phyloP scores from a whole-genome alignment of 2,888 invertebrate genomes.

The Nycteola revayana region DNA sequence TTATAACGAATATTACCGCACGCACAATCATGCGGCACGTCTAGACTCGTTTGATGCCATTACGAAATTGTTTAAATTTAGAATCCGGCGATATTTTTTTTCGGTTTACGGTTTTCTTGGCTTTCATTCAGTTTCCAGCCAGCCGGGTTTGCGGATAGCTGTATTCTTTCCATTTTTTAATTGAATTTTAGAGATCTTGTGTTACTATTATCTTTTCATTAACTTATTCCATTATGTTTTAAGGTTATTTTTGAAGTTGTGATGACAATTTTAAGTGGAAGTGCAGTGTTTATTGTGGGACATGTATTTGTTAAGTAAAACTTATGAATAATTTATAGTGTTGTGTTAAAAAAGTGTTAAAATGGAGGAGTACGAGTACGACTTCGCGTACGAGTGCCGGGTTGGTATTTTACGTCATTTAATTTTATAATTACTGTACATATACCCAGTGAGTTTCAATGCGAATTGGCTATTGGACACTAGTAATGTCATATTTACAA shows the following conservation, averaged over 20 bases:
- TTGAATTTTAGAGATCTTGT: constrained; percentile 6
- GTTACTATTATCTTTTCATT: constrained; percentile 1
- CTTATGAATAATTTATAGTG: constrained; percentile 37
- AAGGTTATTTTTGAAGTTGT: constrained; percentile 39
- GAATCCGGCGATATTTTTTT: constrained; percentile 58
- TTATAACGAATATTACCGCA: constrained; percentile 37
- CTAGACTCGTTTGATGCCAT: constrained; percentile 56
- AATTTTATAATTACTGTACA: no score
- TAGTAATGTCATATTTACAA: no score
- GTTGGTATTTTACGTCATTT: constrained; percentile 77
- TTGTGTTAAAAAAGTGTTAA: constrained; percentile 38
- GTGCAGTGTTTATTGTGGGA: constrained; percentile 35
- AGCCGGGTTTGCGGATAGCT: constrained; percentile 46
- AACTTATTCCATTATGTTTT: constrained; percentile 19
- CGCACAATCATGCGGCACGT: constrained; percentile 42
- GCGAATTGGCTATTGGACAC: no score
- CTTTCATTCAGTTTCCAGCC: constrained; percentile 74
- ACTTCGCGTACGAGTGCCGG: constrained; percentile 86
- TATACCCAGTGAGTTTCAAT: no score
- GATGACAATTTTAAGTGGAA: constrained; percentile 31
- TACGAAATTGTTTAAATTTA: constrained; percentile 76
- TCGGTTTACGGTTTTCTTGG: constrained; percentile 63
- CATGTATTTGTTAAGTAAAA: constrained; percentile 52
- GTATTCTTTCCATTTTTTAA: constrained; percentile 39
- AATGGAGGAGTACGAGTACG: constrained; percentile 83